A percentile compares a stretch with the other conserved stretches of the same genome.
phyloP scores from a whole-genome alignment of 1,140 invertebrate genomes.

The Cardiocondyla obscurior region DNA sequence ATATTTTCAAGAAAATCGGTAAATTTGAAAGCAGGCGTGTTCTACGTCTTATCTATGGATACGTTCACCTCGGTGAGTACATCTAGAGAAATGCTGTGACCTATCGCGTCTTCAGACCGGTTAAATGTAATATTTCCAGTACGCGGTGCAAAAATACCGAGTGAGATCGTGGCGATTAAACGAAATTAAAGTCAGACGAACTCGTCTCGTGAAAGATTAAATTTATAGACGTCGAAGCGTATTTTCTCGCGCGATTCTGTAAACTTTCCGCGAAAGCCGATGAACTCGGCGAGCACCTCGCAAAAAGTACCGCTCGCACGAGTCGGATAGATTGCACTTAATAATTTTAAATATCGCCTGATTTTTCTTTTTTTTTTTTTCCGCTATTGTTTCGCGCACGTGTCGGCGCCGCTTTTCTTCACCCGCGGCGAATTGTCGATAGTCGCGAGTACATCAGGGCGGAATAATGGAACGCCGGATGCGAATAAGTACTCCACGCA shows the following conservation, averaged over 20 bases:
- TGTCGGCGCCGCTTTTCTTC: neutral
- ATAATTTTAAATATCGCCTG: neutral
- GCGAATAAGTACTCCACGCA: slow-evolving; percentile 12
- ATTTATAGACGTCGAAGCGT: neutral
- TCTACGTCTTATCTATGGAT: slow-evolving; percentile 59
- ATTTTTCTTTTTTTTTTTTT: neutral
- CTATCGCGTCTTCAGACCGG: neutral
- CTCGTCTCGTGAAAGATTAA: neutral
- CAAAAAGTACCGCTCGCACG: neutral
- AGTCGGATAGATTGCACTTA: neutral
- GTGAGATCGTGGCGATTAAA: slow-evolving; percentile 4
- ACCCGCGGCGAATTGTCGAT: neutral
- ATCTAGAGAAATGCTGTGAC: neutral
- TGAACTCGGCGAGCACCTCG: neutral
- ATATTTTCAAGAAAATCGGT: slow-evolving; percentile 44
- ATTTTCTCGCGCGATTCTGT: neutral
- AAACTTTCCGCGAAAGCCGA: neutral
- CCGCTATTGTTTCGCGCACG: neutral
- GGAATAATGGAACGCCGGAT: neutral
- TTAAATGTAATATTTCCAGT: neutral
- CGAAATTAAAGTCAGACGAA: slow-evolving; percentile 8
- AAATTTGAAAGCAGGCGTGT: slow-evolving; percentile 55
- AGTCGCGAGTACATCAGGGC: neutral
- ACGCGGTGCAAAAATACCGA: neutral
- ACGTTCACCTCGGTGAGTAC: slow-evolving; percentile 57